Conservation (phyloP, 2,113 vertebrate species). For the Clarias batrachus region DNA sequence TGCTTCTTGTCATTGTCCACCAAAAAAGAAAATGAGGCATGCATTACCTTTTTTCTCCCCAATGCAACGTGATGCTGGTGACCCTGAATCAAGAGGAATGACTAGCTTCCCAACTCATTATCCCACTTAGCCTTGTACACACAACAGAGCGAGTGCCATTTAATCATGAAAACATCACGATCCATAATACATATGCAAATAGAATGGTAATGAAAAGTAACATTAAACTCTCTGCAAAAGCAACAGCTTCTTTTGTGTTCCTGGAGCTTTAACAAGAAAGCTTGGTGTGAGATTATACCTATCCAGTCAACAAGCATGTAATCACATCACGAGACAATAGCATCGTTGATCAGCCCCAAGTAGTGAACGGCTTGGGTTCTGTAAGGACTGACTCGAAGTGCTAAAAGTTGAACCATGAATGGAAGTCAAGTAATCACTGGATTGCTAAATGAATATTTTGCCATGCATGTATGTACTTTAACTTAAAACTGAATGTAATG, state of each 20-base stretch:
- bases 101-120: constrained; percentile 1
- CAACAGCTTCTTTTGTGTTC: neutral
- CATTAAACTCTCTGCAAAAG: neutral
- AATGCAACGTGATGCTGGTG: constrained; percentile 23
- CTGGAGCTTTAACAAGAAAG: neutral
- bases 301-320: neutral
- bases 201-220: neutral
- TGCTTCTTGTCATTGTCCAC: constrained; percentile 66
- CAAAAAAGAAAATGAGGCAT: constrained; percentile 40
- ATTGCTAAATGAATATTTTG: neutral
- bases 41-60: constrained; percentile 15
- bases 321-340: constrained; percentile 11
- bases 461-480: neutral
- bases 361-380: neutral
- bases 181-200: constrained; percentile 15
- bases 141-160: constrained; percentile 6
- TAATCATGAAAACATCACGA: constrained; percentile 27
- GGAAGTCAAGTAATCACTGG: neutral
- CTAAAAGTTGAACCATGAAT: neutral
- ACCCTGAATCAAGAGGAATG: constrained; percentile 15
- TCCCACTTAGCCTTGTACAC: constrained; percentile 9
- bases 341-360: constrained; percentile 7
- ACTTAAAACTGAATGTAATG: neutral
- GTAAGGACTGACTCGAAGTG: neutral
- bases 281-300: neutral